Percentiles rank a stretch among this genome's conserved stretches.
phyloP scores from a whole-genome alignment of 1,140 invertebrate species.

The Cydia pomonella region DNA sequence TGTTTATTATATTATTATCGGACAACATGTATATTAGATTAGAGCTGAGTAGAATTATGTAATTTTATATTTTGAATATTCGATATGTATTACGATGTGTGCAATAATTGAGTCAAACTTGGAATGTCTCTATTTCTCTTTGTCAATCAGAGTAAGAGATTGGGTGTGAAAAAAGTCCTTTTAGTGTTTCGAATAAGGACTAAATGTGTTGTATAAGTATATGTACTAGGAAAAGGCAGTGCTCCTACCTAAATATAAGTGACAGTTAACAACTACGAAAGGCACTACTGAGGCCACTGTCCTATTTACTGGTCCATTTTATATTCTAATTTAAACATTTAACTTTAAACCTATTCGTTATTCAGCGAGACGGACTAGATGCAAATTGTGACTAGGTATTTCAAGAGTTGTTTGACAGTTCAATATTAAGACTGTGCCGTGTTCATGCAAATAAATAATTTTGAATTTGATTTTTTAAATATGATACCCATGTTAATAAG shows the following conservation, averaged over 20 bases:
- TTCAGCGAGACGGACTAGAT: constrained; percentile 23
- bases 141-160: not conserved
- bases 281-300: constrained; percentile 76
- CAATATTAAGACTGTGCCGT: too few species aligned
- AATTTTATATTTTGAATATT: not conserved
- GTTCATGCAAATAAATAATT: too few species aligned
- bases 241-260: constrained; percentile 52
- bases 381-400: not conserved
- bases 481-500: too few species aligned
- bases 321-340: constrained; percentile 34
- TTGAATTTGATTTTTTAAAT: too few species aligned
- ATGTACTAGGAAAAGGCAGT: constrained; percentile 44
- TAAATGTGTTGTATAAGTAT: constrained; percentile 4
- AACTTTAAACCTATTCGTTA: constrained; percentile 17
- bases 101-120: not conserved
- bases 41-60: not conserved
- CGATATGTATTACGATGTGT: constrained; percentile 1
- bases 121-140: not conserved
- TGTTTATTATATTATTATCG: not conserved
- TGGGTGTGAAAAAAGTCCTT: not conserved
- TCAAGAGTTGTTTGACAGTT: constrained; percentile 5
- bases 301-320: constrained; percentile 69
- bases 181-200: not conserved
- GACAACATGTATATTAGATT: not conserved
- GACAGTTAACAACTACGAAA: constrained; percentile 59